These are phyloP conservation scores for Ornithoptera priamus DNA, from an alignment of 2,888 invertebrate genomes.

Conservation along the genomic window DNA sequence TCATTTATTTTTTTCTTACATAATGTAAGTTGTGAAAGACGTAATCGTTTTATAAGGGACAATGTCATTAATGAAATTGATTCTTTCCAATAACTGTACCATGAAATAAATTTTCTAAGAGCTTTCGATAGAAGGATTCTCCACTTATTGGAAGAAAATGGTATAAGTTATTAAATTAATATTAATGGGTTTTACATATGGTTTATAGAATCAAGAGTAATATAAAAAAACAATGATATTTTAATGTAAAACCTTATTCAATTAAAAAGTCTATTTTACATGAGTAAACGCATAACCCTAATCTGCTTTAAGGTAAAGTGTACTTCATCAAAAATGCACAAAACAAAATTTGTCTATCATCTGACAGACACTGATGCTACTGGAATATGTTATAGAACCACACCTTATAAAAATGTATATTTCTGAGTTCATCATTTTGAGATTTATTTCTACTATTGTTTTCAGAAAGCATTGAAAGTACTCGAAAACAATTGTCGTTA, in stretches of 20 bases:
- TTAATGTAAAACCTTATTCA: not conserved
- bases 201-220: not conserved
- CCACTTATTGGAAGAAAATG: not conserved
- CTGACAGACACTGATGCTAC: too few species aligned
- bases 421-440: too few species aligned
- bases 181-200: not conserved
- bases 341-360: too few species aligned
- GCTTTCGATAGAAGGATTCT: not conserved
- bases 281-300: not conserved
- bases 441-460: too few species aligned
- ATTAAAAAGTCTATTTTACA: not conserved
- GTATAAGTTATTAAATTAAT: not conserved
- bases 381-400: too few species aligned
- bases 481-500: too few species aligned
- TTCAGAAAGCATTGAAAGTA: too few species aligned
- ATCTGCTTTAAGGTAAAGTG: too few species aligned
- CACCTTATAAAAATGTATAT: too few species aligned
- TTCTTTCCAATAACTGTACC: conserved; percentile 3
- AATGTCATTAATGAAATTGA: conserved; percentile 11
- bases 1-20: conserved; percentile 14
- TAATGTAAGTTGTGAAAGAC: conserved; percentile 8
- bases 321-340: too few species aligned
- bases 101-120: not conserved
- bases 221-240: not conserved
- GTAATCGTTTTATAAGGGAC: conserved; percentile 20